Evolutionary conservation across 2,113 vertebrate genomes (phyloP).

Genomic region (Stigmatopora argus): DNA sequence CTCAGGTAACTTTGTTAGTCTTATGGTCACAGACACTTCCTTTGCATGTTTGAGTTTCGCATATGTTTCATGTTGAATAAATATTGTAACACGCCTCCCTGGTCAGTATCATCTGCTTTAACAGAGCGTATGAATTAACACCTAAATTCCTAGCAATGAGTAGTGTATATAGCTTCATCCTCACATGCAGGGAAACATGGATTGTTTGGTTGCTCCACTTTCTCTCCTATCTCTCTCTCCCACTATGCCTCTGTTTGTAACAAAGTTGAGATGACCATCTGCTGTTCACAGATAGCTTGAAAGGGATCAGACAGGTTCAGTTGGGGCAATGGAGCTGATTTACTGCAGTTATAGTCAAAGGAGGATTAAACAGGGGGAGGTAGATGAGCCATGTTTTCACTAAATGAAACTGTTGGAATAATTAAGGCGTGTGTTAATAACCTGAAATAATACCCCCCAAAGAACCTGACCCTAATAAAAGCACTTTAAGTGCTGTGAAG

Average conservation of each 20-base stretch:
- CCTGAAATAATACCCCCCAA: too few relatives aligned
- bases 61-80: too few relatives aligned
- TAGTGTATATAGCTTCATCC: neutral
- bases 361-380: slow-evolving; percentile 32
- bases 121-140: slow-evolving; percentile 12
- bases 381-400: slow-evolving; percentile 8
- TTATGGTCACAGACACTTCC: too few relatives aligned
- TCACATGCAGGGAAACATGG: slow-evolving; percentile 11
- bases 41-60: too few relatives aligned
- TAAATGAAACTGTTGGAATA: neutral
- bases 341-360: slow-evolving; percentile 55
- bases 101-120: too few relatives aligned
- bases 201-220: slow-evolving; percentile 45
- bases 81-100: too few relatives aligned
- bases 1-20: too few relatives aligned
- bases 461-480: too few relatives aligned
- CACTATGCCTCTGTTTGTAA: slow-evolving; percentile 47
- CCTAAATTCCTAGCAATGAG: slow-evolving; percentile 20
- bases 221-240: slow-evolving; percentile 35
- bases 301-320: slow-evolving; percentile 32
- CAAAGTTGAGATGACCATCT: slow-evolving; percentile 64
- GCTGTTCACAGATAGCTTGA: slow-evolving; percentile 57
- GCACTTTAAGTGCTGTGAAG: too few relatives aligned
- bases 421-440: too few relatives aligned
- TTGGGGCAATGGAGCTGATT: slow-evolving; percentile 12